Conservation (phyloP, 2,797 vertebrate genomes). For the Pelochelys cantorii region DNA sequence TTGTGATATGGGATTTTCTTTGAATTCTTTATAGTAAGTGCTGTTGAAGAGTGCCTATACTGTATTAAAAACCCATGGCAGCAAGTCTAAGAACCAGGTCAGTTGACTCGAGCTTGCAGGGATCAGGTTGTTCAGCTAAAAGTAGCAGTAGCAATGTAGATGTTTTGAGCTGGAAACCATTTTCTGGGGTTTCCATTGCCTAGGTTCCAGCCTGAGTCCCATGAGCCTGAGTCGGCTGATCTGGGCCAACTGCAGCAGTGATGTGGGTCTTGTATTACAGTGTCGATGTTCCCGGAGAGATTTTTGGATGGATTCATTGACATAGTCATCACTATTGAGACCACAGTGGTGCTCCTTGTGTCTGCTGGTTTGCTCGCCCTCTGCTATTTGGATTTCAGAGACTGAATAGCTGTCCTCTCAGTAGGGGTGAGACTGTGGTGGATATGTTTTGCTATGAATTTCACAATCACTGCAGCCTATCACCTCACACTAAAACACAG, state of each 20-base stretch:
- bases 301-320: not conserved
- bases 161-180: too few relatives aligned
- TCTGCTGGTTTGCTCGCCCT: not conserved
- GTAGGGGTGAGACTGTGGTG: not conserved
- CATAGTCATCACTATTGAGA: not conserved
- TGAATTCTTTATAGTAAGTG: not conserved
- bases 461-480: not conserved
- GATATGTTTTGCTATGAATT: not conserved
- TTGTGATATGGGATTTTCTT: not conserved
- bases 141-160: too few relatives aligned
- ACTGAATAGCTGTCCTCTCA: not conserved
- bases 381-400: not conserved
- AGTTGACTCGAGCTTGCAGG: too few relatives aligned
- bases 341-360: not conserved
- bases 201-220: too few relatives aligned
- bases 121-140: too few relatives aligned
- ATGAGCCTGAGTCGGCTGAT: too few relatives aligned
- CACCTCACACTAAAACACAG: too few relatives aligned
- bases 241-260: too few relatives aligned
- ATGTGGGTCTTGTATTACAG: not conserved
- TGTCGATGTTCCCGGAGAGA: not conserved
- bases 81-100: not conserved
- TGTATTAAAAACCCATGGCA: not conserved
- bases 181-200: too few relatives aligned
- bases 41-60: not conserved